Evolutionary conservation across 2,888 invertebrate genomes (phyloP).

Genomic region (Herminia tarsipennalis): DNA sequence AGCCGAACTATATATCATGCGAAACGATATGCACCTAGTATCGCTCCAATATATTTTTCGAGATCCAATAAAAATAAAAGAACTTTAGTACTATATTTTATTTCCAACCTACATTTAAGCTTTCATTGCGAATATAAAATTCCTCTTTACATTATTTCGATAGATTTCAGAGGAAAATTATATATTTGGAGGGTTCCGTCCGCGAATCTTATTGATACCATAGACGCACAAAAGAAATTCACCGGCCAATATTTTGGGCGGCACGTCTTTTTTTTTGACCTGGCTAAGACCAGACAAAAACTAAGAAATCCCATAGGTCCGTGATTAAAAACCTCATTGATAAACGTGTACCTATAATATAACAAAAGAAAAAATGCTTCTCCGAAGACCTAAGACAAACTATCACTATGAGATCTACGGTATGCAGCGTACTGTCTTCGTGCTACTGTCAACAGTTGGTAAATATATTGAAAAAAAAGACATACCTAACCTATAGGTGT

Average conservation of each 20-base stretch:
- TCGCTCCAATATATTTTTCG: constrained; percentile 13
- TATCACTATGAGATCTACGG: too few species aligned
- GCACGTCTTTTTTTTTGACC: neutral
- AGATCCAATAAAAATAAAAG: constrained; percentile 18
- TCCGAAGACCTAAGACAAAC: too few species aligned
- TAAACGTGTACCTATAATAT: too few species aligned
- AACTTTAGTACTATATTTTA: constrained; percentile 19
- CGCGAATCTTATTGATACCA: constrained; percentile 53
- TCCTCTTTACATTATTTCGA: constrained; percentile 28
- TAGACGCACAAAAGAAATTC: constrained; percentile 32
- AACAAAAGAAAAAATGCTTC: too few species aligned
- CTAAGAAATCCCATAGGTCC: too few species aligned
- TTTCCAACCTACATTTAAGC: constrained; percentile 20
- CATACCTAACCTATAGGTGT: too few species aligned
- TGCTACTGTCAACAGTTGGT: too few species aligned
- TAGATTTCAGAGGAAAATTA: constrained; percentile 44
- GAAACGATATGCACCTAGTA: constrained; percentile 7
- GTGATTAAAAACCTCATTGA: too few species aligned
- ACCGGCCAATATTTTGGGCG: constrained; percentile 18
- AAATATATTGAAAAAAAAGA: too few species aligned
- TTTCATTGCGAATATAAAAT: constrained; percentile 25
- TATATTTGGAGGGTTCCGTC: constrained; percentile 50
- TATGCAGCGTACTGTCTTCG: too few species aligned
- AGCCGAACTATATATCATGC: neutral
- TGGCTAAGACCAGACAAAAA: too few species aligned